Base-by-base conservation (phyloP, 1,140 invertebrate species). In the Radopholus similis region DNA sequence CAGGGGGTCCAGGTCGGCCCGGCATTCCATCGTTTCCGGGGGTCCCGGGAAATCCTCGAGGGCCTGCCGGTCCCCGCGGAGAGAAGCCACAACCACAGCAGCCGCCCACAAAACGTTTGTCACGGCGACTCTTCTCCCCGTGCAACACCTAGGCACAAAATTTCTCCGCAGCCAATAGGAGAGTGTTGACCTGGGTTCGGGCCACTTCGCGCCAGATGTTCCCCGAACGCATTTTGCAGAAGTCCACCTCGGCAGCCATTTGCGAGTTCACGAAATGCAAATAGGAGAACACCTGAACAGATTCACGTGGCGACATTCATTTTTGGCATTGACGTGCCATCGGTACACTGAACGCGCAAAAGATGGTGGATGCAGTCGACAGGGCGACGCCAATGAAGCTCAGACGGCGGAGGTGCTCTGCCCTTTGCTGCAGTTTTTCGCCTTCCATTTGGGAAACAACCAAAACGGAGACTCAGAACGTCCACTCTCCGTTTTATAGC, bases 311-410 rank as follows among this genome's bases (percentile, higher is more conserved):
- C 47, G 30, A 8, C 26, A 47, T 47, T 47, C 26, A 21, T 47
- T 11, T 51, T 51, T 26, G n/a, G n/a, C n/a, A n/a, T n/a, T n/a
- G n/a, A n/a, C n/a, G n/a, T 51, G 30, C 56, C 78, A 80, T 80
- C 37, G 78, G 78, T 18, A 82, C 78, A 49, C 71, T 68, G 44
- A 80, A 65, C 28, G 81, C 78, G 42, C 76, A 81, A 30, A 77
- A 71, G n/a, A 80, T 57, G 30, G 77, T 82, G 11, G 78, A 78
- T 21, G 79, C 54, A 23, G 71, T 73, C 9, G 72, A 70, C 28
- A 73, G 55, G 18, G 71, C 71, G 21, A 73, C 71, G 28, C 71
- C 71, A 28, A 73, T 74, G 56, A 73, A 73, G n/a, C 71, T 71
- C 30, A 73, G 26, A 4, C 65, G 35, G 2, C 69, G 69, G 21